phyloP scores from a whole-genome alignment of 2,797 vertebrate species.

The Cyprinodon diabolis region DNA sequence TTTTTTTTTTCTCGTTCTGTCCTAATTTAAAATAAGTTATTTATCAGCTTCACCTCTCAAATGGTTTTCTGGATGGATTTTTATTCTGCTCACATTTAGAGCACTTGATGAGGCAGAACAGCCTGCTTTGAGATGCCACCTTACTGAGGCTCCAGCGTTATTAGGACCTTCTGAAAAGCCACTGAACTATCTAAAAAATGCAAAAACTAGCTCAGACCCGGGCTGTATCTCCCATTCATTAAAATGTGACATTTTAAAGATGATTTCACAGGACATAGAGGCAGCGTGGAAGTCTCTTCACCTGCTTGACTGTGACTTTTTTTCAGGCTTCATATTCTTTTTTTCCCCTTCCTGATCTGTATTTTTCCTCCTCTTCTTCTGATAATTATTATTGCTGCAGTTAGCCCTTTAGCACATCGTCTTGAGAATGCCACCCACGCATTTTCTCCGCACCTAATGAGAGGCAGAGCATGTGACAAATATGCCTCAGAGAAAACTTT shows the following conservation, averaged over 20 bases:
- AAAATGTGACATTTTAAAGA: slow-evolving; percentile 29
- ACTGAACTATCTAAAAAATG: slow-evolving; percentile 8
- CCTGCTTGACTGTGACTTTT: slow-evolving; percentile 10
- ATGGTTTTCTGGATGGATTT: not conserved
- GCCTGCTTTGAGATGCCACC: slow-evolving; percentile 10
- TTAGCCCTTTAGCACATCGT: slow-evolving; percentile 24
- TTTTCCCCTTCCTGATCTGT: not conserved
- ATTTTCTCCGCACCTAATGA: slow-evolving; percentile 12
- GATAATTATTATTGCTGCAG: slow-evolving; percentile 11
- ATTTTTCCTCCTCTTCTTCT: slow-evolving; percentile 2
- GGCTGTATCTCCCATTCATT: slow-evolving; percentile 6
- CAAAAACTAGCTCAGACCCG: not conserved
- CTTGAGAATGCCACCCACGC: slow-evolving; percentile 10
- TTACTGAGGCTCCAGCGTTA: slow-evolving; percentile 1
- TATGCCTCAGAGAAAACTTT: slow-evolving; percentile 12
- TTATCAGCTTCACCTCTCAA: slow-evolving; percentile 4
- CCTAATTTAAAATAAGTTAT: slow-evolving; percentile 1
- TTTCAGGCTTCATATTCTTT: not conserved
- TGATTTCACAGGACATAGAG: not conserved
- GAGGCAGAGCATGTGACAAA: slow-evolving; percentile 8
- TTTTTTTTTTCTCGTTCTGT: not conserved
- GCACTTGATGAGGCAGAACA: not conserved
- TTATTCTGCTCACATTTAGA: slow-evolving; percentile 7
- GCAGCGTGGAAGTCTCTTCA: slow-evolving; percentile 3
- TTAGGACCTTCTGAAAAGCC: slow-evolving; percentile 4